phyloP scores from a whole-genome alignment of 2,888 invertebrate species.

The Harpagoxenus sublaevis region DNA sequence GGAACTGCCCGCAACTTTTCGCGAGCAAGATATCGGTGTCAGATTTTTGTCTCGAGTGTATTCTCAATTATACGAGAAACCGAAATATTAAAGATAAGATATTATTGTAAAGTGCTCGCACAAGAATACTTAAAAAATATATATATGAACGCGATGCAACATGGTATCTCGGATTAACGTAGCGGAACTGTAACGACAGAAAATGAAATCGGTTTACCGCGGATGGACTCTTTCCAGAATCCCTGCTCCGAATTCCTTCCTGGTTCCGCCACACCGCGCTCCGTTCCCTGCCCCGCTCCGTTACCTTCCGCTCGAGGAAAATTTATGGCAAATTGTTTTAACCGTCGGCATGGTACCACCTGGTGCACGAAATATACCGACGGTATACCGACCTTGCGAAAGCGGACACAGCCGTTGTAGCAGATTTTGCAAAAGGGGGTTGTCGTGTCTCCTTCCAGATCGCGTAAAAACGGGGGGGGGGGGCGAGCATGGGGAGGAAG shows the following conservation, averaged over 20 bases:
- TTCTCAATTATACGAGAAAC: not conserved
- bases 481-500: not conserved
- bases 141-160: not conserved
- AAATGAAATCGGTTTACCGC: slow-evolving; percentile 38
- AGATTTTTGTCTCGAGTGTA: not conserved
- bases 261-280: slow-evolving; percentile 45
- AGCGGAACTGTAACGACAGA: slow-evolving; percentile 37
- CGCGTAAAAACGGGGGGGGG: not conserved
- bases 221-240: slow-evolving; percentile 57
- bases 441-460: slow-evolving; percentile 16
- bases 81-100: not conserved
- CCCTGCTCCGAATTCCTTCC: slow-evolving; percentile 64
- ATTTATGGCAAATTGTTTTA: slow-evolving; percentile 85
- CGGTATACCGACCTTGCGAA: slow-evolving; percentile 61
- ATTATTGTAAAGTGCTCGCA: not conserved
- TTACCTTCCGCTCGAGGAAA: slow-evolving; percentile 67
- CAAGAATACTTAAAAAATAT: not conserved
- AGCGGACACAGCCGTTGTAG: slow-evolving; percentile 58
- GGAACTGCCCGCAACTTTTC: not conserved
- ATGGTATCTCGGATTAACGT: slow-evolving; percentile 25
- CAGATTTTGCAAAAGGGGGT: slow-evolving; percentile 63
- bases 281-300: slow-evolving; percentile 43
- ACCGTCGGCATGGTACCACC: slow-evolving; percentile 81
- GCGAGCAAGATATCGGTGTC: not conserved
- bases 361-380: slow-evolving; percentile 81